A percentile compares a stretch with the other conserved stretches of the same genome.
phyloP scores from a whole-genome alignment of 2,888 invertebrate species.

The Malacosoma neustria region DNA sequence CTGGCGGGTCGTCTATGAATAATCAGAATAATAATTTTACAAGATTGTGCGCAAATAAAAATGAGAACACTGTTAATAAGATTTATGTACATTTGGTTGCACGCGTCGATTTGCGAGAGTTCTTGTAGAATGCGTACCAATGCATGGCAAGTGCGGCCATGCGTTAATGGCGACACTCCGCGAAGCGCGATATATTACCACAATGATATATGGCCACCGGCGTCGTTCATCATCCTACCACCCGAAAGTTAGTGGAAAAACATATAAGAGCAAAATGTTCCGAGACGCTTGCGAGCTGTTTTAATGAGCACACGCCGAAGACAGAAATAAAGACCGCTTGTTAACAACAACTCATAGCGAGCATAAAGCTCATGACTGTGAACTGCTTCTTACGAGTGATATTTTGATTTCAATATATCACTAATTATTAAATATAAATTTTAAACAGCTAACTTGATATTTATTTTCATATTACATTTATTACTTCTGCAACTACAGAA shows the following conservation, averaged over 20 bases:
- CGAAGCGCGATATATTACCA: conserved; percentile 67
- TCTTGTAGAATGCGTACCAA: conserved; percentile 42
- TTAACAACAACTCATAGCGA: too few relatives aligned
- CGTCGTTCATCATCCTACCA: conserved; percentile 71
- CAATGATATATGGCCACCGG: conserved; percentile 69
- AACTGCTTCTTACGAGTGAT: too few relatives aligned
- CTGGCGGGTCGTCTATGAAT: too few relatives aligned
- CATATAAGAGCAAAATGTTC: conserved; percentile 49
- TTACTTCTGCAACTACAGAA: too few relatives aligned
- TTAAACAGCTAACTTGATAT: too few relatives aligned
- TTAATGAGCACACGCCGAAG: conserved; percentile 71
- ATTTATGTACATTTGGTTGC: conserved; percentile 65
- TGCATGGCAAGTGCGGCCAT: conserved; percentile 59
- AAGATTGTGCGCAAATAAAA: conserved; percentile 53
- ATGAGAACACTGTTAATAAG: conserved; percentile 67
- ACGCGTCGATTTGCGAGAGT: conserved; percentile 65
- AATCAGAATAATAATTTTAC: conserved; percentile 61
- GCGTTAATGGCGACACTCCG: conserved; percentile 73
- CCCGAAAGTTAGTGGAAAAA: conserved; percentile 72
- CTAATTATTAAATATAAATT: too few relatives aligned
- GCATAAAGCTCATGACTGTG: too few relatives aligned
- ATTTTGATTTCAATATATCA: too few relatives aligned
- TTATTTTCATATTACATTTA: too few relatives aligned
- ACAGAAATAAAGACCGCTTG: conserved; percentile 66
- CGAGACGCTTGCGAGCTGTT: conserved; percentile 42